Percentiles rank a stretch among this genome's conserved stretches.
phyloP scores from a whole-genome alignment of 2,113 vertebrate genomes.

The Chamaetylas fuelleborni region DNA sequence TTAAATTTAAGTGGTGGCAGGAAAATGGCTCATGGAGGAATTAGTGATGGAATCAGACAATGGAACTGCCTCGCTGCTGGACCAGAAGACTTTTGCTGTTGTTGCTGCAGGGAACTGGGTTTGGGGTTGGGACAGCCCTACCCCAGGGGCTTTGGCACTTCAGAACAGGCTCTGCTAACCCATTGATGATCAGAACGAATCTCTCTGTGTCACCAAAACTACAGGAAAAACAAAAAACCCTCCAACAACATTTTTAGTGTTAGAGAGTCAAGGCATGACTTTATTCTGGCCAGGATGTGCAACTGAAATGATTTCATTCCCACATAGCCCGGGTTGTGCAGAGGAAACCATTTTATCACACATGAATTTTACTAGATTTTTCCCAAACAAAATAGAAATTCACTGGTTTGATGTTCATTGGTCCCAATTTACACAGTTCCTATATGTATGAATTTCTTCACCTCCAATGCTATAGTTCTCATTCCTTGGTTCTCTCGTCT shows the following conservation, averaged over 20 bases:
- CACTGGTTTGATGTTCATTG: background rate
- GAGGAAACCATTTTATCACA: background rate
- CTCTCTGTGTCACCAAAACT: background rate
- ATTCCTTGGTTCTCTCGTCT: background rate
- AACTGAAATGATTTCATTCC: background rate
- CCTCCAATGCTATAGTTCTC: background rate
- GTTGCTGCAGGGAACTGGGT: background rate
- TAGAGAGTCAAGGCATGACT: background rate
- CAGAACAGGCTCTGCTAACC: background rate
- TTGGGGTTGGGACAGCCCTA: background rate
- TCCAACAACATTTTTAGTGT: background rate
- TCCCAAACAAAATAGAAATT: background rate
- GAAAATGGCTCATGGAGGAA: background rate
- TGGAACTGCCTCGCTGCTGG: background rate
- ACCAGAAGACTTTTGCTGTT: background rate
- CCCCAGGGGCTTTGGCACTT: background rate
- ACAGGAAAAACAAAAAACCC: background rate
- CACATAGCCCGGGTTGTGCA: rapidly evolving
- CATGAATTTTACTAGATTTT: background rate
- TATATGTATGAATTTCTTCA: rapidly evolving
- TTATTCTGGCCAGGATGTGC: background rate
- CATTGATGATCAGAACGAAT: rapidly evolving
- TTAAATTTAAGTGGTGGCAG: background rate
- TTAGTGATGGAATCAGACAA: background rate
- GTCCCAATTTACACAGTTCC: too few relatives aligned